Conservation (phyloP, 2,113 vertebrate species). For the Tetraodon nigroviridis region DNA sequence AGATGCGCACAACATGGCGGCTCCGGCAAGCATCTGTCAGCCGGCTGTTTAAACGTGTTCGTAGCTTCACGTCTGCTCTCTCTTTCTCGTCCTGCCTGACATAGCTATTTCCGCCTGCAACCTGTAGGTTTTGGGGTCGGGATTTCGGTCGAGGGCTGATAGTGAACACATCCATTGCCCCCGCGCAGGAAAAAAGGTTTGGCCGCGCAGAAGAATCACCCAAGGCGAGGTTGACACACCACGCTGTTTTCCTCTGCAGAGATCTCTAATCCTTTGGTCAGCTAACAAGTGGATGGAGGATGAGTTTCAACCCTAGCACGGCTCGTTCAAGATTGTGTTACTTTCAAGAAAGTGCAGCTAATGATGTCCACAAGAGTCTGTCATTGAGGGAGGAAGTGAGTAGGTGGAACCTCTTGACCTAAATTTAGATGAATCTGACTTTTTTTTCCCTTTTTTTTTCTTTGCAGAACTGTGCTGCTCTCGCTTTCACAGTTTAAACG, state of each 20-base stretch:
- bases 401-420: conserved; percentile 43
- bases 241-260: conserved; percentile 31
- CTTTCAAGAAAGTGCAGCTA: conserved; percentile 20
- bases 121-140: conserved; percentile 27
- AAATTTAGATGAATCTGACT: conserved; percentile 41
- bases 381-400: conserved; percentile 16
- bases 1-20: conserved; percentile 41
- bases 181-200: conserved; percentile 18
- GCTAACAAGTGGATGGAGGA: conserved; percentile 19
- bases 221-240: conserved; percentile 29
- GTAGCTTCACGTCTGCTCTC: conserved; percentile 5
- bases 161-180: conserved; percentile 25
- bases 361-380: conserved; percentile 28
- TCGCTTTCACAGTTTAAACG: conserved; percentile 11
- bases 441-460: not conserved
- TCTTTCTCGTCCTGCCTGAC: conserved; percentile 6
- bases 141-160: conserved; percentile 28
- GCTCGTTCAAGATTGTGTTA: conserved; percentile 8
- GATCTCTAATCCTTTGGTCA: conserved; percentile 35
- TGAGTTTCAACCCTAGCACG: conserved; percentile 22
- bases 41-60: conserved; percentile 26
- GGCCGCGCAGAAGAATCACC: conserved; percentile 29
- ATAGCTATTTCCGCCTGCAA: conserved; percentile 34
- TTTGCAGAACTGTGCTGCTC: conserved; percentile 25
- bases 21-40: conserved; percentile 43